Evolutionary conservation across 2,113 vertebrate species (phyloP).

Genomic region (Bubo blakistoni): DNA sequence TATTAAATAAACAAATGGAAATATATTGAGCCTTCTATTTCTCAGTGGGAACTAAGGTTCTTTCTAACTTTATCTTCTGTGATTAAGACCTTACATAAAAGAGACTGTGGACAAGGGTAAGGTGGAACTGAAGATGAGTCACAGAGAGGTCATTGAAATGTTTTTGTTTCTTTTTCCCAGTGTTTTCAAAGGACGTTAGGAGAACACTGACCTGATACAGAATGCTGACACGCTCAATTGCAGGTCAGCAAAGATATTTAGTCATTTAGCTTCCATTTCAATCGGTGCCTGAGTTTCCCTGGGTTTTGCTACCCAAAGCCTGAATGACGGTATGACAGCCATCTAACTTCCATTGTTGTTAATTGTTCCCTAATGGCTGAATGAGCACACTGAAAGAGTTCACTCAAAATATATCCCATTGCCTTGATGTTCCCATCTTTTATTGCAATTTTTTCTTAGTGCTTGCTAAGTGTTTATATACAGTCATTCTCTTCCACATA

Average conservation of each 20-base stretch:
- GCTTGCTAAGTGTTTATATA: background rate
- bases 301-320: background rate
- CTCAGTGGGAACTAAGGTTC: background rate
- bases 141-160: background rate
- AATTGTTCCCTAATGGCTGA: background rate
- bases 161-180: background rate
- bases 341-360: background rate
- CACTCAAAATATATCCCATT: background rate
- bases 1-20: background rate
- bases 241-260: background rate
- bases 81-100: background rate
- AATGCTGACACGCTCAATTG: accelerated
- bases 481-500: background rate
- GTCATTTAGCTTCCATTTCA: background rate
- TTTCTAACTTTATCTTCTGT: background rate
- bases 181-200: background rate
- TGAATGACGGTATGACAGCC: background rate
- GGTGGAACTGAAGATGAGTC: background rate
- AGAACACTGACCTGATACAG: background rate
- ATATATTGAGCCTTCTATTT: background rate
- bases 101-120: background rate
- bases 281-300: background rate
- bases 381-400: background rate
- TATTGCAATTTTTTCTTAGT: background rate
- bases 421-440: background rate